Evolutionary conservation across 2,113 vertebrate genomes (phyloP).

Genomic region (Campylomormyrus numenius): DNA sequence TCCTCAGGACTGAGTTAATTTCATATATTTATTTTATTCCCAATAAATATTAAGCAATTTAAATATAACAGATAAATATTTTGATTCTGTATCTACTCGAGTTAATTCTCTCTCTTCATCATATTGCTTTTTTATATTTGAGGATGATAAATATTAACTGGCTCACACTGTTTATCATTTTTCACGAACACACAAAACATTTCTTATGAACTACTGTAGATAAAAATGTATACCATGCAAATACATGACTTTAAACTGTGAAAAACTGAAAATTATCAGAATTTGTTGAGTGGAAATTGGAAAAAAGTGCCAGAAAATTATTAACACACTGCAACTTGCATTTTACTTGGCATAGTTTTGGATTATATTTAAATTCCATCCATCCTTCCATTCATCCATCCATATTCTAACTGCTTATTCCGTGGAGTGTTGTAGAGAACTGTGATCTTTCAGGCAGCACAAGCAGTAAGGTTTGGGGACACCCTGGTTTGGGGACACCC

Average conservation of each 20-base stretch:
- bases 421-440: neutral
- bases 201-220: neutral
- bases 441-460: neutral
- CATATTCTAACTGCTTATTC: neutral
- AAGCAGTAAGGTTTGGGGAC: neutral
- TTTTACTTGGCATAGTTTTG: neutral
- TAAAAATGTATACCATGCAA: constrained; percentile 3
- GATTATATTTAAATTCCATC: neutral
- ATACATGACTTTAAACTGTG: neutral
- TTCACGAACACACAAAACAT: neutral
- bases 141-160: neutral
- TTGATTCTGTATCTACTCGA: neutral
- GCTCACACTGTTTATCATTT: neutral
- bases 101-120: neutral
- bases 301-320: neutral
- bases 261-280: neutral
- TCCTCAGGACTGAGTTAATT: constrained; percentile 16
- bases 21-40: constrained; percentile 13
- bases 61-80: constrained; percentile 15
- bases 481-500: neutral
- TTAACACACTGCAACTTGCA: neutral
- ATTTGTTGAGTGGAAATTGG: neutral
- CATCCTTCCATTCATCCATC: neutral
- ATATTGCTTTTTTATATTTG: neutral
- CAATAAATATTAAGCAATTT: neutral